These are phyloP conservation scores for Caenorhabditis brenneri DNA, from an alignment of 1,140 invertebrate species.

Conservation along the genomic window DNA sequence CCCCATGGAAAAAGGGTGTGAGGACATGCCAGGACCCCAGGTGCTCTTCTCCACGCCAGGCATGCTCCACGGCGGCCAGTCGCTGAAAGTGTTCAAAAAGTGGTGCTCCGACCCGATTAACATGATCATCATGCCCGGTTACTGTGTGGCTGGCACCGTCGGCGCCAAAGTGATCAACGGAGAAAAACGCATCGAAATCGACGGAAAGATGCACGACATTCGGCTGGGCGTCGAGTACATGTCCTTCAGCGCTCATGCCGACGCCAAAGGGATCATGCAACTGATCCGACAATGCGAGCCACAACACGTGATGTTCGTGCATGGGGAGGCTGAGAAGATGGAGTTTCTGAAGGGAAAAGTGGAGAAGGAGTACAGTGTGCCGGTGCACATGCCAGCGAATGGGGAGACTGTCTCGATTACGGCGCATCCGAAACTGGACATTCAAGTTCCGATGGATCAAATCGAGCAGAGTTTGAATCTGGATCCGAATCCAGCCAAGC, in stretches of 20 bases:
- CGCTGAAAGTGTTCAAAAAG: conserved; percentile 96
- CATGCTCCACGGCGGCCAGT: conserved; percentile 98
- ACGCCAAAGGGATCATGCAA: conserved; percentile 98
- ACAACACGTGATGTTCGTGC: conserved; percentile 93
- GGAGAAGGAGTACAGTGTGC: conserved; percentile 62
- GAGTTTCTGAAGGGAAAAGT: conserved; percentile 65
- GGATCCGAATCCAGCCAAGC: conserved; percentile 4
- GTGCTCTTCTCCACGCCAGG: conserved; percentile 94
- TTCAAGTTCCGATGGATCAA: background rate
- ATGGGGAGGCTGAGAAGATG: conserved; percentile 87
- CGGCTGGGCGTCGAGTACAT: conserved; percentile 99
- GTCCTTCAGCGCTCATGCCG: conserved; percentile 99
- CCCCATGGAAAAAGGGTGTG: conserved; percentile 86
- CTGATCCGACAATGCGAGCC: conserved; percentile 97
- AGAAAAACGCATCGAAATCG: conserved; percentile 89
- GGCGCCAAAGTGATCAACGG: conserved; percentile 96
- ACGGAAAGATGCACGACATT: conserved; percentile 79
- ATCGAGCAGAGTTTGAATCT: background rate
- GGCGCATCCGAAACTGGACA: background rate
- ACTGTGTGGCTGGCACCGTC: conserved; percentile 96
- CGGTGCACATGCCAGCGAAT: conserved; percentile 68
- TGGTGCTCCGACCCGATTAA: conserved; percentile 98
- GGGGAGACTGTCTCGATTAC: conserved; percentile 62
- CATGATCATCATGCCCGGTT: conserved; percentile 77
- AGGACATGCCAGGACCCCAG: conserved; percentile 98